Evolutionary conservation across 2,797 vertebrate genomes (phyloP), one percentile per base, ranked within the genome.

Genomic region (Cephalopachus bancanus): DNA sequence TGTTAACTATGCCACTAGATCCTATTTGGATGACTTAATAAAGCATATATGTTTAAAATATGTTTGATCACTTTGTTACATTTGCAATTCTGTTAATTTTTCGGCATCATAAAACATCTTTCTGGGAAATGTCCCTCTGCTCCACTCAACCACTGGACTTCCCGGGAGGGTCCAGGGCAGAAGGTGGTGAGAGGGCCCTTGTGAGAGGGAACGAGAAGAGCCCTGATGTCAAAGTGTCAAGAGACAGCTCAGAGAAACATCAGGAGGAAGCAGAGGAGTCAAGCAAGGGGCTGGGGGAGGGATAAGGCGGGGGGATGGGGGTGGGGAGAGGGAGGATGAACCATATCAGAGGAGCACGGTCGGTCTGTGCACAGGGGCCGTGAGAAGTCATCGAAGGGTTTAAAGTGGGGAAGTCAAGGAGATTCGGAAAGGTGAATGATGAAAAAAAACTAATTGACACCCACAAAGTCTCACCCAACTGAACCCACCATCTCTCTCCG

Each of bases 401-500:
- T 57, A 24, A 59, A 37, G 28, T 78, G 69, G 83, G 53, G n/a
- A 16, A 95, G 20, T 2, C 64, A 62, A 83, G 30, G 93, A 49
- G 55, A 60, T 65, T 67, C 44, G 65, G 44, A 49, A 95, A 97
- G 24, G 4, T 6, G 91, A 80, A 80, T 28, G 53, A 83, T 86
- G 62, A 87, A 71, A 96, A 74, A 89, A 76, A 92, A 76, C 71
- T 75, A 95, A 97, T 91, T 85, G 93, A 92, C 60, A n/a, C 3
- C 12, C 33, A 28, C 65, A 92, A 72, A 87, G n/a, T 57, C 76
- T 84, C 83, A 78, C 71, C 60, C 16, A 60, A 74, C 17, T 28
- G 22, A 51, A 65, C 71, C 89, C 92, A 95, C 83, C 60, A 22
- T 53, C 64, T 83, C 28, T 28, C 37, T 95, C 60, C 75, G n/a